Conservation (phyloP, 2,113 vertebrate genomes). For the Gymnobelideus leadbeateri region DNA sequence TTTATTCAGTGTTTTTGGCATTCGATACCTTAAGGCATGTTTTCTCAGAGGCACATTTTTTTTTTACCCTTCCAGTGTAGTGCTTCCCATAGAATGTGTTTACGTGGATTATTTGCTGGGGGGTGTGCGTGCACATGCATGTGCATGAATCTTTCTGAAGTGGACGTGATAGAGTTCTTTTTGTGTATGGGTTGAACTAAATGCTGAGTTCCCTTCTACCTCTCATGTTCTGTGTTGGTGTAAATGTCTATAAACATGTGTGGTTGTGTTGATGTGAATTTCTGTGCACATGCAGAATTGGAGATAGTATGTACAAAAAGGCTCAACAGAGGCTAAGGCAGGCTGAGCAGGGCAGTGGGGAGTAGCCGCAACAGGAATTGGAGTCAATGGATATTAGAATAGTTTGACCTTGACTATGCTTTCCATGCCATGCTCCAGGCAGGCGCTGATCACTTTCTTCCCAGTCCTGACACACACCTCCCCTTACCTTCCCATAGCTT, state of each 20-base stretch:
- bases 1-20: not conserved
- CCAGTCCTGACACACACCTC: not conserved
- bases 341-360: not conserved
- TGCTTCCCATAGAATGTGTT: not conserved
- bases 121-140: no score
- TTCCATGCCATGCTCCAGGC: not conserved
- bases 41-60: not conserved
- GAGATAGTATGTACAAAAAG: no score
- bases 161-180: not conserved
- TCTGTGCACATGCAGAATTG: not conserved
- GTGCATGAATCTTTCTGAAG: not conserved
- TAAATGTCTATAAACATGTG: not conserved
- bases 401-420: rapidly evolving
- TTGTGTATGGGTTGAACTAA: not conserved
- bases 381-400: no score
- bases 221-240: not conserved
- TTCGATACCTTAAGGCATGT: not conserved
- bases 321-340: not conserved
- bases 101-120: not conserved
- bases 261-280: not conserved
- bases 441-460: no score
- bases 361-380: no score
- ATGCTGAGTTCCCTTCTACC: not conserved
- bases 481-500: no score
- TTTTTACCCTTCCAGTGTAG: not conserved